These are phyloP conservation scores for Biston stratarius DNA, from an alignment of 2,888 invertebrate genomes.

Conservation along the genomic window DNA sequence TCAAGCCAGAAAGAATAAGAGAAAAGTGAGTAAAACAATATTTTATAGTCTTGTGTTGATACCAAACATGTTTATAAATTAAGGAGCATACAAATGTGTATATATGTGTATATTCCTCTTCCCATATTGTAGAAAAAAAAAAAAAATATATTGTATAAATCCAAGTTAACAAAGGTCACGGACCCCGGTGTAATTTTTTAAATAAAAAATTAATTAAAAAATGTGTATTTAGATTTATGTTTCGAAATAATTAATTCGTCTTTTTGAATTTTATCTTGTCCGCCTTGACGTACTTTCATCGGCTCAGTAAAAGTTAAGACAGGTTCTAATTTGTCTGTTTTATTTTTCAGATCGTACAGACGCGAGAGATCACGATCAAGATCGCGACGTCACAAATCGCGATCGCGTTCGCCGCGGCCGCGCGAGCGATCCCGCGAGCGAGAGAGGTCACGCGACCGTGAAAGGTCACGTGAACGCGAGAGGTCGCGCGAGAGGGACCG, in stretches of 20 bases:
- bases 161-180: too few species aligned
- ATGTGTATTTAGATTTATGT: too few species aligned
- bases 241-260: too few species aligned
- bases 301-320: too few species aligned
- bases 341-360: constrained; percentile 85
- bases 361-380: constrained; percentile 89
- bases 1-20: constrained; percentile 87
- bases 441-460: constrained; percentile 59
- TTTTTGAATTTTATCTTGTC: too few species aligned
- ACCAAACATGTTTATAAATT: background rate
- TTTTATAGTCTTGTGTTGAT: background rate
- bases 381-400: constrained; percentile 89
- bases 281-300: too few species aligned
- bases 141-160: too few species aligned
- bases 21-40: constrained; percentile 81
- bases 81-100: too few species aligned
- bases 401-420: constrained; percentile 89
- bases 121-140: too few species aligned
- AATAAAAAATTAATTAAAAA: too few species aligned
- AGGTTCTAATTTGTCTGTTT: background rate
- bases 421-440: constrained; percentile 69
- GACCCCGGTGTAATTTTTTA: too few species aligned
- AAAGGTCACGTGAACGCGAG: constrained; percentile 77
- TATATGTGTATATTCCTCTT: too few species aligned
- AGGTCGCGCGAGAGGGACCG: constrained; percentile 53